Conservation (phyloP, 2,888 invertebrate species). For the Hyposoter dolosus region DNA sequence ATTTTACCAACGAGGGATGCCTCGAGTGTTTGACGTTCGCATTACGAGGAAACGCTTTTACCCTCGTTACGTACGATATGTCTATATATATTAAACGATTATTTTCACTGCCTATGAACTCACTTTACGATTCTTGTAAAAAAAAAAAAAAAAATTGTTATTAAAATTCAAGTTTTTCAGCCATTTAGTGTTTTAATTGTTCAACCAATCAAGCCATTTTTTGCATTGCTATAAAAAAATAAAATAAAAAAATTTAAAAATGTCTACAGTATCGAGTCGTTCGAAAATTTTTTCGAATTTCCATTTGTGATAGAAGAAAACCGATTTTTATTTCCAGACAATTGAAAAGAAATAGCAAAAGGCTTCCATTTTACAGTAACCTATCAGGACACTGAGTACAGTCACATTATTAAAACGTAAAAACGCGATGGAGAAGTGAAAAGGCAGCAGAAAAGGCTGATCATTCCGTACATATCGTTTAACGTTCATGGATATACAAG, state of each 20-base stretch:
- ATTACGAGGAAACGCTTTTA: constrained; percentile 81
- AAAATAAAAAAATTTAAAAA: no score
- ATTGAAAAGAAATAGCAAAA: neutral
- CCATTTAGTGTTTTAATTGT: neutral
- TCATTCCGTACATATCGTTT: constrained; percentile 20
- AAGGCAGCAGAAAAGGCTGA: constrained; percentile 44
- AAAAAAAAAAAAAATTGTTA: neutral
- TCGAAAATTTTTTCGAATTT: no score
- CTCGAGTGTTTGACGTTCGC: constrained; percentile 81
- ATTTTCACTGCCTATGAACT: neutral
- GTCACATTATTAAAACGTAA: neutral
- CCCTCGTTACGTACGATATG: constrained; percentile 12
- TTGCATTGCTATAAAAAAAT: neutral
- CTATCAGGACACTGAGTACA: neutral
- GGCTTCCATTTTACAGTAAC: neutral
- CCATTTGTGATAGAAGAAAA: no score
- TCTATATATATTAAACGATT: neutral
- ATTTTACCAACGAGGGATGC: constrained; percentile 63
- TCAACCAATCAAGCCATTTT: neutral
- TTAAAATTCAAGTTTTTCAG: neutral
- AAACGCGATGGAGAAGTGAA: constrained; percentile 35
- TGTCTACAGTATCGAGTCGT: no score
- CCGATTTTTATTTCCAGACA: no score
- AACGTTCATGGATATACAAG: constrained; percentile 13
- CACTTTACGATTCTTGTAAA: neutral